Evolutionary conservation across 1,140 invertebrate genomes (phyloP), one percentile per base, ranked within the genome.

Genomic region (Teleopsis dalmanni): DNA sequence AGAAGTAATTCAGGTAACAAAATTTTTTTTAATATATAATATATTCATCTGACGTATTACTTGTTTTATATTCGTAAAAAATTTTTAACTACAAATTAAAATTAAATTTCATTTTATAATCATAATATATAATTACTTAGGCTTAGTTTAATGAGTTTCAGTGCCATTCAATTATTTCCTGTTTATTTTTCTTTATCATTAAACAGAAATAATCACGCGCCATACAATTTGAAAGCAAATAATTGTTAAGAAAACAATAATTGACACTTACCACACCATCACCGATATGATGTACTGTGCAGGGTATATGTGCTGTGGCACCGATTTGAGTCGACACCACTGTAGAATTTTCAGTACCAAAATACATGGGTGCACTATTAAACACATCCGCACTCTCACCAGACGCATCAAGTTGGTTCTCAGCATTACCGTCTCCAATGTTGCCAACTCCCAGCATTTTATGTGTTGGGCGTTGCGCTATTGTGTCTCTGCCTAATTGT

Each of bases 341-440:
- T 1, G 84, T 88, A 47, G 85, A 86, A 66, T 91, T 91, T 57
- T 86, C 81, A 16, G 87, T 90, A 31, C 80, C 81, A 63, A 91
- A 91, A 62, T 78, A 80, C 72, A 83, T 83, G 50, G 76, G 71
- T 45, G 63, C 60, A 45, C 60, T 57, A 31, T 65, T 65, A 19
- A 65, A 47, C 43, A 58, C 65, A 41, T 68, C 68, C 23, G 54
- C 58, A 41, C 18, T 26, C 6, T 33, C 27, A 16, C 23, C 27
- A 18, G 23, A 29, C 21, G 34, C 27, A 22, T 25, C 25, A 25
- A n/a, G 35, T 13, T 16, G 23, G 21, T 14, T 57, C 59, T 27
- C 47, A 33, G 56, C 54, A 14, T 57, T 57, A 23, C 41, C 22
- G 25, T 14, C 23, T 13, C 14, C 18, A n/a, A 4, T 26, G 21